A percentile compares a stretch with the other conserved stretches of the same genome.
Evolutionary conservation across 1,140 invertebrate genomes (phyloP).

Genomic region (Heterodera carotae): DNA sequence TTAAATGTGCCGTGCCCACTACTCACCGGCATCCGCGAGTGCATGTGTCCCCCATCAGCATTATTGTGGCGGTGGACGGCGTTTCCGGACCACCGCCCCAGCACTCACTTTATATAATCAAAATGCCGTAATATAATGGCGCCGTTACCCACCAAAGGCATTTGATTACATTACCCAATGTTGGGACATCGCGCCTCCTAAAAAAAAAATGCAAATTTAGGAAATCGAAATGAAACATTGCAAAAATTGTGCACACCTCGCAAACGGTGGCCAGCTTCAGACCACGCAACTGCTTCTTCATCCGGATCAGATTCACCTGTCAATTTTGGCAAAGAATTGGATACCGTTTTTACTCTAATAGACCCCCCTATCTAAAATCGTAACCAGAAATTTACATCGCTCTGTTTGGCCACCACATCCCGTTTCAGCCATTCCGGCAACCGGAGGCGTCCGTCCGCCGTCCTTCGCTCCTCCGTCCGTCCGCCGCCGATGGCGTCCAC

Average conservation of each 20-base stretch:
- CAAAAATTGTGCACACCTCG: constrained; percentile 69
- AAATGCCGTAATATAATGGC: neutral
- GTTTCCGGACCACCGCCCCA: constrained; percentile 79
- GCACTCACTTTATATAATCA: constrained; percentile 72
- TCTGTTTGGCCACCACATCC: constrained; percentile 82
- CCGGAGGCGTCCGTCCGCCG: constrained; percentile 66
- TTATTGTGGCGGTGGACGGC: constrained; percentile 72
- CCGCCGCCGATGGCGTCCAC: too few species aligned
- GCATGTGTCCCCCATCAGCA: constrained; percentile 71
- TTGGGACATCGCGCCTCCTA: constrained; percentile 94
- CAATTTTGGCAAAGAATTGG: neutral
- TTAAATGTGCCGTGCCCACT: too few species aligned
- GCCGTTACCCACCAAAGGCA: too few species aligned
- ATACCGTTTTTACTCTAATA: neutral
- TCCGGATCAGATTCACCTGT: constrained; percentile 72
- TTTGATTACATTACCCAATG: constrained; percentile 75
- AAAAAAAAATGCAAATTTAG: neutral
- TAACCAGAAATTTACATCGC: constrained; percentile 37
- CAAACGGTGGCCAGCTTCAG: constrained; percentile 95
- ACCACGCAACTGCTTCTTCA: constrained; percentile 83
- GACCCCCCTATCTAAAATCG: neutral
- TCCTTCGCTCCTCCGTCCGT: constrained; percentile 21
- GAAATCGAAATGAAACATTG: neutral
- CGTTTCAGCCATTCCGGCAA: constrained; percentile 96
- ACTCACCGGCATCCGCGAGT: constrained; percentile 64